These are phyloP conservation scores for Ceratina australensis DNA, from an alignment of 1,140 invertebrate species.

Conservation along the genomic window DNA sequence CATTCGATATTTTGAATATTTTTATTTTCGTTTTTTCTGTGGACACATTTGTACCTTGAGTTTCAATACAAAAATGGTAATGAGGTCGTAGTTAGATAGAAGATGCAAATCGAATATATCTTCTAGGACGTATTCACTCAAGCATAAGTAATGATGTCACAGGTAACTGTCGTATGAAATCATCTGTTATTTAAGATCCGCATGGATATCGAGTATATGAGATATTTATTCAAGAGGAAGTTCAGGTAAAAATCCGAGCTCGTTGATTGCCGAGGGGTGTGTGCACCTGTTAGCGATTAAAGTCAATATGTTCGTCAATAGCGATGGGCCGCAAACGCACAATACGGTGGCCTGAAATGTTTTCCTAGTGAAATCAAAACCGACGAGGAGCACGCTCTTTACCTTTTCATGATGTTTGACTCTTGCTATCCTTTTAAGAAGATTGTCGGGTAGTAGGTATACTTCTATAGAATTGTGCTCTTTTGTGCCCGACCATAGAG, in stretches of 20 bases:
- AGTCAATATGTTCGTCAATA: neutral
- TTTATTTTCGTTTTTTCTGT: no score
- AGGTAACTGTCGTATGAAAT: constrained; percentile 7
- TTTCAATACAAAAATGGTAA: neutral
- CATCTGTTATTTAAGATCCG: constrained; percentile 22
- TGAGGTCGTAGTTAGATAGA: neutral
- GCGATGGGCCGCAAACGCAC: neutral
- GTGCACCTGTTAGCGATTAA: neutral
- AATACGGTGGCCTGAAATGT: constrained; percentile 19
- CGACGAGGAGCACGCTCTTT: constrained; percentile 8
- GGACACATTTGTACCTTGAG: neutral
- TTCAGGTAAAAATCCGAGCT: neutral
- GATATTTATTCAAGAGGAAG: no score
- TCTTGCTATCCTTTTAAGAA: constrained; percentile 47
- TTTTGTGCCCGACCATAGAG: constrained; percentile 15
- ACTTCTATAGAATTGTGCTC: constrained; percentile 32
- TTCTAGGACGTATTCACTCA: neutral
- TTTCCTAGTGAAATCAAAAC: constrained; percentile 43
- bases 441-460: constrained; percentile 41
- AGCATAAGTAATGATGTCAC: neutral
- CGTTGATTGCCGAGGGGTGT: neutral
- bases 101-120: no score
- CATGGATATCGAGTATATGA: neutral
- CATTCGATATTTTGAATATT: no score
- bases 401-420: constrained; percentile 26